Conservation (phyloP, 1,140 invertebrate genomes). For the Anastrepha obliqua region DNA sequence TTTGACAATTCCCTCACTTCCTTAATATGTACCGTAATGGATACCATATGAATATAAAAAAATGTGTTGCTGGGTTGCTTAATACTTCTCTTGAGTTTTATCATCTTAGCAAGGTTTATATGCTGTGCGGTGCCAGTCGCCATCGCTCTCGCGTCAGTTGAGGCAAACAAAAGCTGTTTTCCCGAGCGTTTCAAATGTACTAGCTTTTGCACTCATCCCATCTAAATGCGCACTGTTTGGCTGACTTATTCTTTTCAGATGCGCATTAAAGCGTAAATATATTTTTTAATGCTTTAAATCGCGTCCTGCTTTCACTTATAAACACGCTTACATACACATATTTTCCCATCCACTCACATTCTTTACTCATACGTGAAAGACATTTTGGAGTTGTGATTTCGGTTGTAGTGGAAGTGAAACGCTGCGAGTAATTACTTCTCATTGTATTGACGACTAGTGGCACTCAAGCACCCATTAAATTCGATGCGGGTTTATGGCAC, state of each 20-base stretch:
- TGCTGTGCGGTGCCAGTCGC: background rate
- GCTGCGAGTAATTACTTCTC: constrained; percentile 21
- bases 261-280: constrained; percentile 67
- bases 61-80: background rate
- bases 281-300: constrained; percentile 64
- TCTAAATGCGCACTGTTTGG: background rate
- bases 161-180: constrained; percentile 40
- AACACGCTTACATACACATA: background rate
- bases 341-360: background rate
- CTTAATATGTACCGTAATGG: too few species aligned
- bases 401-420: background rate
- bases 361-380: background rate
- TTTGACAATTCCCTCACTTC: background rate
- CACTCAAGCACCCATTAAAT: background rate
- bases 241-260: constrained; percentile 54
- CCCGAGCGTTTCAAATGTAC: constrained; percentile 31
- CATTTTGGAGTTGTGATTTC: background rate
- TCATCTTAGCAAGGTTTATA: constrained; percentile 23
- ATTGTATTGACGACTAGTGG: background rate
- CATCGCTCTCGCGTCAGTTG: constrained; percentile 14
- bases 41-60: background rate
- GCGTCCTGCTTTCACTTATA: background rate
- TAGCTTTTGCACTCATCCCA: constrained; percentile 37
- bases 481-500: constrained; percentile 8
- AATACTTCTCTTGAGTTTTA: background rate